Base-by-base conservation (phyloP, 2,797 vertebrate genomes). In the Ctenopoma multispine region DNA sequence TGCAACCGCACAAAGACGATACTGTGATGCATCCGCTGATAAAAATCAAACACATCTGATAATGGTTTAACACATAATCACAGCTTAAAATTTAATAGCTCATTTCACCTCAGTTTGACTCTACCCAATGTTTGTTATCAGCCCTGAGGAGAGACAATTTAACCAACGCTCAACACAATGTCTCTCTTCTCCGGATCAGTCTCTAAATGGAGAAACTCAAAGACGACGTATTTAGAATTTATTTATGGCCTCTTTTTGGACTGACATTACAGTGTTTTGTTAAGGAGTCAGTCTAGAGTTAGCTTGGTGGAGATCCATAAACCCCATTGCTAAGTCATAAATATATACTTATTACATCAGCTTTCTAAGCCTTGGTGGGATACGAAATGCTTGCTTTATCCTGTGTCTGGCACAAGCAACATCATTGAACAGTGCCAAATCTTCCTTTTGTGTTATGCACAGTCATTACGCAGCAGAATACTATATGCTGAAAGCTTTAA, bases 361-460 rank as follows among this genome's bases (percentile, higher is more conserved):
- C 7, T 71, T 7, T 69, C 65, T 58, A 44, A 15, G 15, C 46
- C 29, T 36, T 1, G 34, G 41, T 64, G 38, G 59, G 54, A 57
- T 34, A 55, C 24, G 17, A 63, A 53, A 64, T 41, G 23, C 20
- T 71, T 23, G 20, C 59, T 68, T 62, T 71, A 50, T 71, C 15
- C n/a, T 53, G 14, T 10, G 1, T 44, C 24, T 46, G 40, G 31
- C 40, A 18, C 51, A 40, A 21, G 36, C 21, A 21, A 14, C 12
- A 29, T 49, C 43, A 5, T 36, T 34, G 11, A 64, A 41, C 15
- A 29, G 59, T 27, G 27, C 53, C 8, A 36, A 23, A 54, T n/a
- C 59, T 27, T 20, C 34, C 9, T 51, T 41, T 47, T 21, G 31
- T 61, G 38, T 43, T 14, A 18, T 23, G 15, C 31, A 46, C 36